Evolutionary conservation across 2,888 invertebrate species (phyloP).

Genomic region (Acleris cristana): DNA sequence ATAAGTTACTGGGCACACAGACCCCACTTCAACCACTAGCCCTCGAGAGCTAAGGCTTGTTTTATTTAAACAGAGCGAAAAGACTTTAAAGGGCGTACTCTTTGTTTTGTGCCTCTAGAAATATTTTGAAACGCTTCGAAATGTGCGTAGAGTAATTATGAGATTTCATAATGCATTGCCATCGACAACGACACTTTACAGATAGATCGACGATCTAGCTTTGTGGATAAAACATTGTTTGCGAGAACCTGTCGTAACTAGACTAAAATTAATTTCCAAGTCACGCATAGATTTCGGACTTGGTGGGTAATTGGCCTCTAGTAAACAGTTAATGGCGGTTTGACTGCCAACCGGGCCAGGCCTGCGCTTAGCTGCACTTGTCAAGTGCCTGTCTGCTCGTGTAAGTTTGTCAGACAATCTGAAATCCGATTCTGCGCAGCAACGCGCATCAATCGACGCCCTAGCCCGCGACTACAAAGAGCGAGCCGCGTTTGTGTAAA

Average conservation of each 20-base stretch:
- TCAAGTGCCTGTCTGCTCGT: constrained; percentile 20
- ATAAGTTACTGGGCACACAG: constrained; percentile 75
- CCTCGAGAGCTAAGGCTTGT: constrained; percentile 74
- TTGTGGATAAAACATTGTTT: too few relatives aligned
- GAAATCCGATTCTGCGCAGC: constrained; percentile 52
- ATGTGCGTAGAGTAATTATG: not conserved
- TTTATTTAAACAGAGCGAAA: constrained; percentile 75
- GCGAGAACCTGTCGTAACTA: too few relatives aligned
- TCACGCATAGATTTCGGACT: too few relatives aligned
- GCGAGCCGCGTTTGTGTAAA: constrained; percentile 57
- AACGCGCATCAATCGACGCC: constrained; percentile 47
- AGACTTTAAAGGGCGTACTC: constrained; percentile 50
- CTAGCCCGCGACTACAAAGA: constrained; percentile 60
- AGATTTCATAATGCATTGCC: not conserved
- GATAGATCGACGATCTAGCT: too few relatives aligned
- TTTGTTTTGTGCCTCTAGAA: constrained; percentile 31
- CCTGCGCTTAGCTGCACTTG: not conserved
- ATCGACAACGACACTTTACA: too few relatives aligned
- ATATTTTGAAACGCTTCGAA: constrained; percentile 1
- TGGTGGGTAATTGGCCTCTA: too few relatives aligned
- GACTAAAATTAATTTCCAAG: too few relatives aligned
- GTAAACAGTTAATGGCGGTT: not conserved
- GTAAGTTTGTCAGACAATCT: constrained; percentile 40
- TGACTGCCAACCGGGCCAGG: not conserved
- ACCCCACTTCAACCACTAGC: constrained; percentile 72